Base-by-base conservation (phyloP, 1,140 invertebrate species). In the Microplitis demolitor region DNA sequence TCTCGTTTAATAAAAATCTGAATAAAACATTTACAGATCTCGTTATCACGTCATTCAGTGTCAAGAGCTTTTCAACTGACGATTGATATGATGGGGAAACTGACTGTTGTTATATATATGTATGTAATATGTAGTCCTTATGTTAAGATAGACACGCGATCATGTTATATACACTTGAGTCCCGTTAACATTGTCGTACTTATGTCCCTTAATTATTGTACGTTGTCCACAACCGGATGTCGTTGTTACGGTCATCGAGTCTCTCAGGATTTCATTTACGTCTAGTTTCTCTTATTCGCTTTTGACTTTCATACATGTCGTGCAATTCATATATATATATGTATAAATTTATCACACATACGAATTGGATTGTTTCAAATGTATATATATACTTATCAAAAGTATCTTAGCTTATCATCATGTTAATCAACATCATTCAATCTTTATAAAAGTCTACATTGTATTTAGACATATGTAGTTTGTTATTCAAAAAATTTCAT, bases 221-320 rank as follows among this genome's bases (percentile, higher is more conserved):
- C 66, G 66, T 67, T 67, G 61, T 72, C 37, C 53, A 56, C 63
- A 16, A 67, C 66, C 69, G 74, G 74, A 75, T 63, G 74, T 72
- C 70, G 66, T 73, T 73, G 72, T 75, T 75, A 75, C 74, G 70
- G 74, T 34, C 69, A 75, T 75, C 58, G 70, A 69, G 35, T 75
- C 70, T 50, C 66, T 60, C 54, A 53, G 45, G 67, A 72, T 66
- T 62, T 74, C 66, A 37, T 73, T 69, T 64, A 31, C 56, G 56
- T 72, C 39, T 45, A 45, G 39, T 45, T 51, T 53, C 62, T 33
- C 56, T 34, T 56, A 13, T 13, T 16, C 13, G 6, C 16, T 34
- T 8, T 33, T n/a, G 5, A 16, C 14, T 50, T 11, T n/a, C 13
- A 16, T 56, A 34, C 9, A 51, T 50, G 4, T 50, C 31, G 56